Evolutionary conservation across 2,113 vertebrate species (phyloP).

Genomic region (Ochotona curzoniae): DNA sequence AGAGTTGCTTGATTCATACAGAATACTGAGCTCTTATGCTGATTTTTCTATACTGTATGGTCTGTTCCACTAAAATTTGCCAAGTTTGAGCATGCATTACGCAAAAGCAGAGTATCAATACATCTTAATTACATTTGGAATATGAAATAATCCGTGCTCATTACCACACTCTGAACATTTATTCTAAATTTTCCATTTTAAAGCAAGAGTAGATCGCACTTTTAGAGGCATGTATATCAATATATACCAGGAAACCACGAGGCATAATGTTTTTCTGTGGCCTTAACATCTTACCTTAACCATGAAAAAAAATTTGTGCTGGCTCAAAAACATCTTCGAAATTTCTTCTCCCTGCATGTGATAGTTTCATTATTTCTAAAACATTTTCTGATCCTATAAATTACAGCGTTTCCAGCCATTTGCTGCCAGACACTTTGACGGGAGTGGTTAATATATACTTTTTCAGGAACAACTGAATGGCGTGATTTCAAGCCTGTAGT

Average conservation of each 20-base stretch:
- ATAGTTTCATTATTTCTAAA: constrained; percentile 55
- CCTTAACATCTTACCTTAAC: not conserved
- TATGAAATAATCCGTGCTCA: not conserved
- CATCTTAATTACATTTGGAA: constrained; percentile 21
- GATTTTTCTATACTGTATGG: not conserved
- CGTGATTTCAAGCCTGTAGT: constrained; percentile 29
- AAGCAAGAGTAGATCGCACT: not conserved
- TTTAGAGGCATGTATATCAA: not conserved
- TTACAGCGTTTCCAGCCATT: constrained; percentile 30
- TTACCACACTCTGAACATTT: not conserved
- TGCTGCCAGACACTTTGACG: constrained; percentile 57
- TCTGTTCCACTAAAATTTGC: constrained; percentile 18
- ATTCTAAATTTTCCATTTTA: constrained; percentile 34
- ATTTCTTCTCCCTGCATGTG: not conserved
- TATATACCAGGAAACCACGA: not conserved
- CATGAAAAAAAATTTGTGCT: constrained; percentile 27
- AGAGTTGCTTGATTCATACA: not conserved
- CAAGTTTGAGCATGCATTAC: not conserved
- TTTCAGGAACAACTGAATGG: constrained; percentile 24
- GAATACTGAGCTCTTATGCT: not conserved
- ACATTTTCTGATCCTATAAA: constrained; percentile 36
- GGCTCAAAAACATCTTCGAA: constrained; percentile 37
- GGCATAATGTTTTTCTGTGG: not conserved
- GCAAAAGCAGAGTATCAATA: not conserved
- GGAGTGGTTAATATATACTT: constrained; percentile 23